Evolutionary conservation across 2,113 vertebrate genomes (phyloP), one percentile per base, ranked within the genome.

Genomic region (Poeciliopsis prolifica): DNA sequence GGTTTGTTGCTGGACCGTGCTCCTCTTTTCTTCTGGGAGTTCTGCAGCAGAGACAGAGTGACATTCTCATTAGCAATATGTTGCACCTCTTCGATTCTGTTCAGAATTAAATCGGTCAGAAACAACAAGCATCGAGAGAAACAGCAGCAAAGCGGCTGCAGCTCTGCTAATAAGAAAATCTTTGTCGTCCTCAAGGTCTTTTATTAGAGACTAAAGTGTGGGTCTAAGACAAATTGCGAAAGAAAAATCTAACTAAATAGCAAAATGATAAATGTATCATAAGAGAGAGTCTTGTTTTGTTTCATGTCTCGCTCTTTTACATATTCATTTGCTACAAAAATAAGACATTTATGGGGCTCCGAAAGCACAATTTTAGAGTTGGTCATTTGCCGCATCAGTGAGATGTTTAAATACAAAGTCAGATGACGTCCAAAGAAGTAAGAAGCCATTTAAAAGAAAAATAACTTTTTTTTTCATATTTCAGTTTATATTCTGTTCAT

Each of bases 21-120:
- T 12, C 93, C 94, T 88, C 97, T 92, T 91, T 98, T 99, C 95
- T 97, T 99, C 93, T 97, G 93, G 84, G 96, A 96, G 83, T 96
- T 98, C 97, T 99, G 93, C 33, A 90, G 89, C 62, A 74, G 60
- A 78, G 35, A 68, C 74, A 86, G 3, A 81, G 30, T 82, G 8
- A 85, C 22, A 65, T 35, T 7, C 35, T 76, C 54, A 73, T 81
- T 75, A 84, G 63, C n/a, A 63, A 48, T 48, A 44, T 22, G 42
- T 68, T 65, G 60, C 70, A 66, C 7, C 35, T 31, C 22, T 69
- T 67, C 0, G 11, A 51, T 73, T 37, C 35, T 73, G 40, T 31
- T 10, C 22, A 74, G 24, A 31, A 30, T 10, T 0, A 71, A 24
- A 69, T 66, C 30, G 10, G 31, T 31, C 29, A 42, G 30, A 75